phyloP scores from a whole-genome alignment of 2,888 invertebrate species.

The Drosophila kanekoi region DNA sequence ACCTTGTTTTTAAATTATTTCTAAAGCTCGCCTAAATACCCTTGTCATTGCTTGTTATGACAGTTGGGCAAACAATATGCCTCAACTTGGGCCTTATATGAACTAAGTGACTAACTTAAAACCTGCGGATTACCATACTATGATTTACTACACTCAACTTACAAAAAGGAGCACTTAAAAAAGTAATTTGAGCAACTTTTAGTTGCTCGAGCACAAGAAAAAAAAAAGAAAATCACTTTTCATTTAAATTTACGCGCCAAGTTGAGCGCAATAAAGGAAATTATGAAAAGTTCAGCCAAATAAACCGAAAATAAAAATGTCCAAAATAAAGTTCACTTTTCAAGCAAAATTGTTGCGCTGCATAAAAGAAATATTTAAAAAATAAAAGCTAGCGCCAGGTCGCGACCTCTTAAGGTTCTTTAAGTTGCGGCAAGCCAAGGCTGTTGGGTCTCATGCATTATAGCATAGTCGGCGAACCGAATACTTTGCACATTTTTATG shows the following conservation, averaged over 20 bases:
- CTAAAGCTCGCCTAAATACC: constrained; percentile 27
- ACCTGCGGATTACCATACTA: constrained; percentile 35
- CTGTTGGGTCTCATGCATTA: constrained; percentile 7
- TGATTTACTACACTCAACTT: constrained; percentile 43
- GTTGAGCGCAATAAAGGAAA: constrained; percentile 62
- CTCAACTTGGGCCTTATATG: constrained; percentile 5
- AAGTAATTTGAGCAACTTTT: constrained; percentile 19
- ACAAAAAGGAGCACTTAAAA: constrained; percentile 13
- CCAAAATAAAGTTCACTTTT: constrained; percentile 64
- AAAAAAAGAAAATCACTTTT: constrained; percentile 49
- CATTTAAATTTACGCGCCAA: constrained; percentile 68
- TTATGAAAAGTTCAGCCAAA: constrained; percentile 49
- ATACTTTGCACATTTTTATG: constrained; percentile 76
- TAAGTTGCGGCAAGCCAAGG: constrained; percentile 9
- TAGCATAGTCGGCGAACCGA: constrained; percentile 19
- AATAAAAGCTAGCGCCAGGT: constrained; percentile 17
- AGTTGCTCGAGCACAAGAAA: constrained; percentile 22
- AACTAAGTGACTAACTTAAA: constrained; percentile 35
- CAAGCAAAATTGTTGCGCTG: constrained; percentile 56
- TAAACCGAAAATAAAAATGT: constrained; percentile 38
- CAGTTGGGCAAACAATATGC: constrained; percentile 37
- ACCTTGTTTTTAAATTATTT: constrained; percentile 19
- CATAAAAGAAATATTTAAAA: constrained; percentile 28
- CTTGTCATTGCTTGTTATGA: constrained; percentile 47
- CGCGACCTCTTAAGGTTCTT: constrained; percentile 20